Percentiles rank a stretch among this genome's conserved stretches.
phyloP scores from a whole-genome alignment of 1,140 invertebrate species.

The Fopius arisanus region DNA sequence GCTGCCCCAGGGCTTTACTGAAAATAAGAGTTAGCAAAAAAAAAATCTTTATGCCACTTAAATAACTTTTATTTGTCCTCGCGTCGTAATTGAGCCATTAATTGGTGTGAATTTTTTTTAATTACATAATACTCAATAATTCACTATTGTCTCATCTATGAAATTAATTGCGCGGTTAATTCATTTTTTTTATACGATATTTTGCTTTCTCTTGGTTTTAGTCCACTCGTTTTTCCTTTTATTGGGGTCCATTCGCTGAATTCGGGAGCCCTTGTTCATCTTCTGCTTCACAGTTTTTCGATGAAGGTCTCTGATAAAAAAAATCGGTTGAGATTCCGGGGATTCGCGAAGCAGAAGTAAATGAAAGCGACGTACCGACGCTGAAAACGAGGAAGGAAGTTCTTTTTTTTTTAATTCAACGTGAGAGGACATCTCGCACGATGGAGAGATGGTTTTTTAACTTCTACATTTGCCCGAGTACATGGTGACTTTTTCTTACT shows the following conservation, averaged over 20 bases:
- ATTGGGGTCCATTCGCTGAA: neutral
- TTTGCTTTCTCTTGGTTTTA: neutral
- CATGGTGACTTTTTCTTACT: neutral
- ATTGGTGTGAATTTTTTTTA: too few species aligned
- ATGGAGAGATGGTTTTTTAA: neutral
- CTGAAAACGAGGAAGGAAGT: neutral
- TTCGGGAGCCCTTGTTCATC: neutral
- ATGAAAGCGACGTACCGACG: neutral
- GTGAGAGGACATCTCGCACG: neutral
- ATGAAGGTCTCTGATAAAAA: neutral
- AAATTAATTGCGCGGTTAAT: too few species aligned
- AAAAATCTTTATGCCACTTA: conserved; percentile 24
- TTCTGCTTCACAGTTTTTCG: neutral
- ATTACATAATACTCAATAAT: too few species aligned
- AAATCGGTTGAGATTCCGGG: neutral
- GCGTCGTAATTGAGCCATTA: neutral
- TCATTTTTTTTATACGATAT: neutral
- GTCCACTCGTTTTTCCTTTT: too few species aligned
- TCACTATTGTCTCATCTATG: too few species aligned
- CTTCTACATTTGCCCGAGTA: neutral
- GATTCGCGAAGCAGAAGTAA: neutral
- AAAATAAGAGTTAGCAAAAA: conserved; percentile 27
- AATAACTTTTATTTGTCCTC: conserved; percentile 18
- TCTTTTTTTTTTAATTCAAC: neutral
- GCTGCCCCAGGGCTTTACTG: neutral